A percentile compares a stretch with the other conserved stretches of the same genome.
Evolutionary conservation across 1,140 invertebrate species (phyloP).

Genomic region (Camponotus vicinus): DNA sequence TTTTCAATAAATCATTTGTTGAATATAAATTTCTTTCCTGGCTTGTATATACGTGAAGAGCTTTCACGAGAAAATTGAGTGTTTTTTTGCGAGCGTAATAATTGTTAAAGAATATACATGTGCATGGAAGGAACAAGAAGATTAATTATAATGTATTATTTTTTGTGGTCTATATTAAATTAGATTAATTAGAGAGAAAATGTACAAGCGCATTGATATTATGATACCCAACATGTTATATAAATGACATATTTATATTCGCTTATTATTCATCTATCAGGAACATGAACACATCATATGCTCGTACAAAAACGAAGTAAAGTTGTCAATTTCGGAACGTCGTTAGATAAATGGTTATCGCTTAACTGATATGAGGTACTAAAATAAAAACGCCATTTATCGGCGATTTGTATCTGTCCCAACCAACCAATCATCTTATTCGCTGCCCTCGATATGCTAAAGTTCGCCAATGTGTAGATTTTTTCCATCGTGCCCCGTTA

Average conservation of each 20-base stretch:
- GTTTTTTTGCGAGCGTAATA: neutral
- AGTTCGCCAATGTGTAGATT: neutral
- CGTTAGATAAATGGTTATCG: constrained; percentile 45
- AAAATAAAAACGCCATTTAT: constrained; percentile 28
- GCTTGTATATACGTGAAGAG: neutral
- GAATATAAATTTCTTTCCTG: neutral
- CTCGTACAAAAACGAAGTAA: neutral
- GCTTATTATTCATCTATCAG: no score
- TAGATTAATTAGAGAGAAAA: neutral
- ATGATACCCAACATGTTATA: neutral
- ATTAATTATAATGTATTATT: constrained; percentile 1
- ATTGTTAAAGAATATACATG: neutral
- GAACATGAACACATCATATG: neutral
- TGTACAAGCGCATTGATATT: neutral
- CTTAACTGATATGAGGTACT: neutral
- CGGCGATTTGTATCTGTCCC: constrained; percentile 54
- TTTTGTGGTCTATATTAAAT: neutral
- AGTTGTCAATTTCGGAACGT: constrained; percentile 29
- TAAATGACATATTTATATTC: neutral
- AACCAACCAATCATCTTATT: constrained; percentile 40
- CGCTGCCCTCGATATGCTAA: constrained; percentile 59
- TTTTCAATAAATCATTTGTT: neutral
- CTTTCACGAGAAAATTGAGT: neutral
- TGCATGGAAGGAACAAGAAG: neutral
- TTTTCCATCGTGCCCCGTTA: constrained; percentile 12